These are phyloP conservation scores for Scatophagus argus DNA, from an alignment of 2,113 vertebrate genomes.

Conservation along the genomic window DNA sequence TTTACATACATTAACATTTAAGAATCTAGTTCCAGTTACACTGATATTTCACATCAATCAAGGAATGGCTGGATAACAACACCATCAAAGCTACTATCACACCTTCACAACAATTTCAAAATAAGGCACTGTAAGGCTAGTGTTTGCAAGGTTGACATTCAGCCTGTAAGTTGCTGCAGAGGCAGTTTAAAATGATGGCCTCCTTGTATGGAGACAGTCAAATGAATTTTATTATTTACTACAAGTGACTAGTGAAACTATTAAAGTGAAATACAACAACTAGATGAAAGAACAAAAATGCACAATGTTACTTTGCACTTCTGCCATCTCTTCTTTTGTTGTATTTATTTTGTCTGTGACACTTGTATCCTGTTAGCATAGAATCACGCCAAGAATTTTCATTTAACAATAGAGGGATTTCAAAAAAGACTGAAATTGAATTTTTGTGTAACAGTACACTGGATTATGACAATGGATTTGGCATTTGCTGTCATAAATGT, in stretches of 20 bases:
- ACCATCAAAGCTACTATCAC: constrained; percentile 4
- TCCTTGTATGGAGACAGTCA: constrained; percentile 3
- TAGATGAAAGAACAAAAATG: constrained; percentile 8
- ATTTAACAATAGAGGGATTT: constrained; percentile 32
- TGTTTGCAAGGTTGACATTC: background rate
- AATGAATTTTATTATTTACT: background rate
- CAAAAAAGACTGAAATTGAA: constrained; percentile 25
- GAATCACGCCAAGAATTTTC: constrained; percentile 24
- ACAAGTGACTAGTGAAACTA: background rate
- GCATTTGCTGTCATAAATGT: constrained; percentile 36
- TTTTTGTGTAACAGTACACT: constrained; percentile 2
- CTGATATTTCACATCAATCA: no score
- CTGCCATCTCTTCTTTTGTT: constrained; percentile 21
- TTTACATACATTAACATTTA: background rate
- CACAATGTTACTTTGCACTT: constrained; percentile 12
- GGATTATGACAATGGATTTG: constrained; percentile 19
- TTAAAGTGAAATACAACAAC: constrained; percentile 13
- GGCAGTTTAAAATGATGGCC: background rate
- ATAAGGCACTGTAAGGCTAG: background rate
- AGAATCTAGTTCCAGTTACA: background rate
- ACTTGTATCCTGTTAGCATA: constrained; percentile 1
- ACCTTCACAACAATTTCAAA: constrained; percentile 7
- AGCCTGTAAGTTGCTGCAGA: background rate
- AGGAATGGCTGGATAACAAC: no score
- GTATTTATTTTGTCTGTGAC: constrained; percentile 19